Conservation (phyloP, 2,888 invertebrate species). For the Apamea anceps region DNA sequence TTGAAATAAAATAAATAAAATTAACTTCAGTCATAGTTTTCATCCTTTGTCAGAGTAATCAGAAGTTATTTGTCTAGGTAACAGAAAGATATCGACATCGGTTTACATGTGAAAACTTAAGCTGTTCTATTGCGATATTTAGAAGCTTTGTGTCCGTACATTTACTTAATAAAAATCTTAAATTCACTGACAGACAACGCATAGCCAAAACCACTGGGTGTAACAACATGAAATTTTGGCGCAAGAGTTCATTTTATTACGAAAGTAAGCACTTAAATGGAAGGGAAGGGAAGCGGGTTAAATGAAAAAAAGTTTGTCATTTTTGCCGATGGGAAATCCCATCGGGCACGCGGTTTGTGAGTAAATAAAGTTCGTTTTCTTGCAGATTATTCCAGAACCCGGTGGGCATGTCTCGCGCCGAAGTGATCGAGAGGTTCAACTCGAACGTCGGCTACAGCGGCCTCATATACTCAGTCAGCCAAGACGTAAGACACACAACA, state of each 20-base stretch:
- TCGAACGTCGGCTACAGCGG: constrained; percentile 99
- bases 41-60: not conserved
- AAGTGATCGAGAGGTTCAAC: constrained; percentile 98
- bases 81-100: not conserved
- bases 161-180: not conserved
- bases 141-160: too few species aligned
- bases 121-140: too few species aligned
- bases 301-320: too few species aligned
- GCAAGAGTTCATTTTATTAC: not conserved
- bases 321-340: not conserved
- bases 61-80: not conserved
- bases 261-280: too few species aligned
- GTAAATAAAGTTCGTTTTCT: not conserved
- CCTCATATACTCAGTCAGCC: constrained; percentile 97
- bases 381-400: constrained; percentile 90
- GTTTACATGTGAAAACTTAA: not conserved
- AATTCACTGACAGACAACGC: not conserved
- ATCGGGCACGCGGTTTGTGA: not conserved
- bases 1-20: not conserved
- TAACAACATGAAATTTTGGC: not conserved
- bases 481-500: constrained; percentile 93
- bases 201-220: not conserved
- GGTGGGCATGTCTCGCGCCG: constrained; percentile 90
- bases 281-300: too few species aligned
- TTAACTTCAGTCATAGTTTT: not conserved